A percentile compares a stretch with the other conserved stretches of the same genome.
These are phyloP conservation scores for Eupithecia subumbrata DNA, from an alignment of 2,888 invertebrate species.

Conservation along the genomic window DNA sequence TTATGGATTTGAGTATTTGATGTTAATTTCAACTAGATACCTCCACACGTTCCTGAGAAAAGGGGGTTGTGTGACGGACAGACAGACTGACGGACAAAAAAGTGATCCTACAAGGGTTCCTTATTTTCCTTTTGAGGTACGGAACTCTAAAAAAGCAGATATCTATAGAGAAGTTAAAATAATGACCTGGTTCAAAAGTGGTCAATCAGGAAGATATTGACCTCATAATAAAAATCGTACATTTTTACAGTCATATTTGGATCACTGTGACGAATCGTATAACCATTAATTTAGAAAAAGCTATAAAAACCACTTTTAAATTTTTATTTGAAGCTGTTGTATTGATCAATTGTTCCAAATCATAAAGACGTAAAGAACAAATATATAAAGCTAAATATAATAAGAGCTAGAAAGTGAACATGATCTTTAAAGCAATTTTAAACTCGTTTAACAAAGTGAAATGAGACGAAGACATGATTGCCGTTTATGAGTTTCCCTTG, in stretches of 20 bases:
- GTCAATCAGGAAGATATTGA: background rate
- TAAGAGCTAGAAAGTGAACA: conserved; percentile 39
- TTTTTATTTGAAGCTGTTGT: conserved; percentile 35
- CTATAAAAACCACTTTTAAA: conserved; percentile 26
- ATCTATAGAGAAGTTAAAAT: background rate
- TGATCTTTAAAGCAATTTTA: conserved; percentile 24
- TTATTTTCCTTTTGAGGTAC: too few relatives aligned
- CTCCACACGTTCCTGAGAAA: too few relatives aligned
- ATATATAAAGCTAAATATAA: background rate
- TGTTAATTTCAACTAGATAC: too few relatives aligned
- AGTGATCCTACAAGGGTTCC: too few relatives aligned
- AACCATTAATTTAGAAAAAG: conserved; percentile 23
- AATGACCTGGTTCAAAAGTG: background rate
- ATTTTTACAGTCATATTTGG: background rate
- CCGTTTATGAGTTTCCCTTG: conserved; percentile 24
- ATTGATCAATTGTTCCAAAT: conserved; percentile 40
- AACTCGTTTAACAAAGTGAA: conserved; percentile 31
- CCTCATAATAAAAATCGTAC: background rate
- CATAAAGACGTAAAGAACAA: conserved; percentile 29
- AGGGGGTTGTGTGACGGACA: too few relatives aligned
- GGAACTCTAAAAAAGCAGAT: too few relatives aligned
- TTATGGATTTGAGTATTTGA: too few relatives aligned
- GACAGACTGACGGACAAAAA: too few relatives aligned
- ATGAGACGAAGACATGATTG: conserved; percentile 17
- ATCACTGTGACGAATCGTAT: background rate